Percentiles rank a stretch among this genome's conserved stretches.
These are phyloP conservation scores for Ellobius talpinus DNA, from an alignment of 2,113 vertebrate species.

Conservation along the genomic window DNA sequence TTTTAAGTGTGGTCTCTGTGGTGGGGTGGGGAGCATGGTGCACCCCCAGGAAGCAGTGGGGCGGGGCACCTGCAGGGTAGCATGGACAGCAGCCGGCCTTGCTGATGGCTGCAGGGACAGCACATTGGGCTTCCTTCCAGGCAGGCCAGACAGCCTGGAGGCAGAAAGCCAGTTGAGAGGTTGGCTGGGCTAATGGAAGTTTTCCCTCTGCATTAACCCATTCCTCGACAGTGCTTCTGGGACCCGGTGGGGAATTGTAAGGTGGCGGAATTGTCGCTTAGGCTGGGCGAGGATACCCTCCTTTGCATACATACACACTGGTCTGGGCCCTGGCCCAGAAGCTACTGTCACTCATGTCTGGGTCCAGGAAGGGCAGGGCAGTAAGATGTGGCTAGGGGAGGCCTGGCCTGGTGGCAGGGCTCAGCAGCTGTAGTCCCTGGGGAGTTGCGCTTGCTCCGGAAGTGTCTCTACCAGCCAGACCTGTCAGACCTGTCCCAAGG, in stretches of 20 bases:
- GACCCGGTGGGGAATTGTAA: not conserved
- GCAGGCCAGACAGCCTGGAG: not conserved
- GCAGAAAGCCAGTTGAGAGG: not conserved
- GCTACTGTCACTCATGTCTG: not conserved
- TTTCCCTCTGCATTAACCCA: not conserved
- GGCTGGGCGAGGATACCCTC: not conserved
- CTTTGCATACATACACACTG: not conserved
- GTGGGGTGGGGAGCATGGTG: not conserved
- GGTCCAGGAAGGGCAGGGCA: not conserved
- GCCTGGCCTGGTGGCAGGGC: not conserved
- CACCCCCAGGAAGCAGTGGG: not conserved
- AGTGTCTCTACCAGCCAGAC: constrained; percentile 62
- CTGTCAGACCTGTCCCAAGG: constrained; percentile 62
- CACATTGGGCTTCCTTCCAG: not conserved
- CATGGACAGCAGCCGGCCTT: not conserved
- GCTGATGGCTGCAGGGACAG: not conserved
- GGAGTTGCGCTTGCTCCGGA: not conserved
- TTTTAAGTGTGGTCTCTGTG: constrained; percentile 69
- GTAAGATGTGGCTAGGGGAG: not conserved
- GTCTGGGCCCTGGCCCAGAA: not conserved
- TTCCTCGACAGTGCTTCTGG: not conserved
- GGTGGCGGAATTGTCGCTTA: not conserved
- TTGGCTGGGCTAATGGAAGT: not conserved
- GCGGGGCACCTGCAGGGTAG: not conserved
- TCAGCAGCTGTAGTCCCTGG: constrained; percentile 11